A percentile compares a stretch with the other conserved stretches of the same genome.
Evolutionary conservation across 2,797 vertebrate species (phyloP).

Genomic region (Australoheros facetus): DNA sequence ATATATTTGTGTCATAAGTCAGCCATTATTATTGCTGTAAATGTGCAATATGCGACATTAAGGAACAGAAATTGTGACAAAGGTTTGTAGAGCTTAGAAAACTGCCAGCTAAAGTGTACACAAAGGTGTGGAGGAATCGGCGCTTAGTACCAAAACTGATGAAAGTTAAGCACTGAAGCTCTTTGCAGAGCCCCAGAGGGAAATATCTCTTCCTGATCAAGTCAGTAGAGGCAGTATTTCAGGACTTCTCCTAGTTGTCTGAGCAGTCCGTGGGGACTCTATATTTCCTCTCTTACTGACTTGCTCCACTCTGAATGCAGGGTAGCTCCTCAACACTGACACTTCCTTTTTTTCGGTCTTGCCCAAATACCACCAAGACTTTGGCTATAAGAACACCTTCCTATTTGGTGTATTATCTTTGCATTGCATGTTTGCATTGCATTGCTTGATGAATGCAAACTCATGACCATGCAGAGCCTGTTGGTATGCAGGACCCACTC

Average conservation of each 20-base stretch:
- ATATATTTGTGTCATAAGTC: background rate
- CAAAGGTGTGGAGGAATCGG: background rate
- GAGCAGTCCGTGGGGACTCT: constrained; percentile 35
- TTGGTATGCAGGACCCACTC: constrained; percentile 34
- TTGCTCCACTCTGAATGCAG: constrained; percentile 61
- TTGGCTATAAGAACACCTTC: constrained; percentile 6
- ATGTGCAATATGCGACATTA: background rate
- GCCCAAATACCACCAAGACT: constrained; percentile 30
- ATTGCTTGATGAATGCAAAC: constrained; percentile 10
- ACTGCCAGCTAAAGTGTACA: background rate
- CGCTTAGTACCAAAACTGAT: background rate
- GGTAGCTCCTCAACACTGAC: constrained; percentile 29
- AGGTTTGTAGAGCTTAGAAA: constrained; percentile 1
- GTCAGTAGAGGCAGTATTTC: constrained; percentile 40
- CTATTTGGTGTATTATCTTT: constrained; percentile 12
- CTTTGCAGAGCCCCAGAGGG: constrained; percentile 22
- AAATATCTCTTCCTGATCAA: constrained; percentile 41
- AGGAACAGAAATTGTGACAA: background rate
- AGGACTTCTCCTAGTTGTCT: constrained; percentile 31
- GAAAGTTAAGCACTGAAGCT: background rate
- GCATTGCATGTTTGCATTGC: constrained; percentile 14
- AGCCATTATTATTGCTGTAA: background rate
- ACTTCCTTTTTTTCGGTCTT: constrained; percentile 22
- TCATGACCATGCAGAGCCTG: constrained; percentile 49
- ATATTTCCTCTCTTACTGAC: constrained; percentile 37